Conservation (phyloP, 2,113 vertebrate genomes). For the Planiliza haematocheilus region DNA sequence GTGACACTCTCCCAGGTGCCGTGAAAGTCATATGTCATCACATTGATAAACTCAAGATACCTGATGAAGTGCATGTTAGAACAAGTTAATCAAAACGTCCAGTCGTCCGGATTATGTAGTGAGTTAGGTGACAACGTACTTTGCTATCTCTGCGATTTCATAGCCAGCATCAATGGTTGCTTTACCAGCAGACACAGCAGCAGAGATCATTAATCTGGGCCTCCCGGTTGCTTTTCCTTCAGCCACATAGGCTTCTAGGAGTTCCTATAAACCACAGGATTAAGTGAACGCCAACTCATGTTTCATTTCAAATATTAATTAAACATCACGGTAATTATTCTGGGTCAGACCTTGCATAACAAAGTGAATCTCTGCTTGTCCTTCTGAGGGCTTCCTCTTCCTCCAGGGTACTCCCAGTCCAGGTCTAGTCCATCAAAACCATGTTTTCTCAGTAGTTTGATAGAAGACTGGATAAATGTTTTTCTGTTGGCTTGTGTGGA, state of each 20-base stretch:
- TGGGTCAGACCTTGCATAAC: conserved; percentile 79
- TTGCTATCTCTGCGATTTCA: conserved; percentile 80
- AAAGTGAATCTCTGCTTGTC: conserved; percentile 84
- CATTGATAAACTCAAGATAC: conserved; percentile 84
- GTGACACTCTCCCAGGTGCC: conserved; percentile 81
- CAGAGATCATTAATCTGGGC: conserved; percentile 78
- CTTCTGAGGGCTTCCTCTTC: conserved; percentile 81
- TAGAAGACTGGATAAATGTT: conserved; percentile 84
- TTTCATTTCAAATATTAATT: not conserved
- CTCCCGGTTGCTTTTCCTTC: conserved; percentile 69
- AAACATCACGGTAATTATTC: not conserved
- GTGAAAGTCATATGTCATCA: conserved; percentile 89
- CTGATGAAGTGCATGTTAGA: conserved; percentile 60
- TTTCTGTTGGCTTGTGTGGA: conserved; percentile 73
- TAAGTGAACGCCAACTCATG: not conserved
- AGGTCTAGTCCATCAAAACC: conserved; percentile 86
- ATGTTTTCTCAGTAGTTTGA: conserved; percentile 75
- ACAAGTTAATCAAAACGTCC: not conserved
- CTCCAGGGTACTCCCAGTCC: conserved; percentile 85
- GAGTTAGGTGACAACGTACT: conserved; percentile 67
- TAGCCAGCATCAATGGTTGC: conserved; percentile 78
- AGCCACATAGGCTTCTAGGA: conserved; percentile 74
- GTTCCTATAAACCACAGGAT: conserved; percentile 75
- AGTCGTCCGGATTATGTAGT: not conserved
- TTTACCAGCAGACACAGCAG: conserved; percentile 81